Evolutionary conservation across 2,797 vertebrate genomes (phyloP).

Genomic region (Macropus fuliginosus): DNA sequence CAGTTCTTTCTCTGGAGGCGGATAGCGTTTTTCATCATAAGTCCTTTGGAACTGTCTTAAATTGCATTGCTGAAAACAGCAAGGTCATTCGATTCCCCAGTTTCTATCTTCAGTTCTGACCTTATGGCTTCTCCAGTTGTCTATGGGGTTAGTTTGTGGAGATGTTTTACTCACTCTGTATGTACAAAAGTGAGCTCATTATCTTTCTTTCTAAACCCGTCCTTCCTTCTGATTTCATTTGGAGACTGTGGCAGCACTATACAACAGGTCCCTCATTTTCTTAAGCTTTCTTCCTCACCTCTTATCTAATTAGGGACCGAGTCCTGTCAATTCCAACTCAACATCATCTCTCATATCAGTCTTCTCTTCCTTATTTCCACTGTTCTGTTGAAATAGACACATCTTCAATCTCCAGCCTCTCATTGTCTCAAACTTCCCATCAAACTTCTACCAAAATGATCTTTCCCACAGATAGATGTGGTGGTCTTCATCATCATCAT

Average conservation of each 20-base stretch:
- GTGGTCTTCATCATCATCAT: not conserved
- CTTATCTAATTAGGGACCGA: not conserved
- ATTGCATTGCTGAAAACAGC: not conserved
- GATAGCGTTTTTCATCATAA: not conserved
- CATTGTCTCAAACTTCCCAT: not conserved
- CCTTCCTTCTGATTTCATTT: not conserved
- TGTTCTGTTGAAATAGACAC: not conserved
- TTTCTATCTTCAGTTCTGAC: not conserved
- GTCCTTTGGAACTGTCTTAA: not conserved
- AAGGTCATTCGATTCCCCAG: not conserved
- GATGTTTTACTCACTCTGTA: not conserved
- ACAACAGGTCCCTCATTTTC: not conserved
- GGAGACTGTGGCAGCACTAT: not conserved
- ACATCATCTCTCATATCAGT: not conserved
- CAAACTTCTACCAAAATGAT: not conserved
- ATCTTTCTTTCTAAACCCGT: not conserved
- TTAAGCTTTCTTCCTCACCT: not conserved
- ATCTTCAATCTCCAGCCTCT: not conserved
- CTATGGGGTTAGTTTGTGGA: not conserved
- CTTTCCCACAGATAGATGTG: not conserved
- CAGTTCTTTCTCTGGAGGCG: not conserved
- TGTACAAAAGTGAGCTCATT: not conserved
- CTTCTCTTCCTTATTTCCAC: not conserved
- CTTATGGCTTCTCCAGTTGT: not conserved
- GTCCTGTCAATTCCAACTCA: not conserved